Base-by-base conservation (phyloP, 2,888 invertebrate species). In the Drosophila kambysellisi region DNA sequence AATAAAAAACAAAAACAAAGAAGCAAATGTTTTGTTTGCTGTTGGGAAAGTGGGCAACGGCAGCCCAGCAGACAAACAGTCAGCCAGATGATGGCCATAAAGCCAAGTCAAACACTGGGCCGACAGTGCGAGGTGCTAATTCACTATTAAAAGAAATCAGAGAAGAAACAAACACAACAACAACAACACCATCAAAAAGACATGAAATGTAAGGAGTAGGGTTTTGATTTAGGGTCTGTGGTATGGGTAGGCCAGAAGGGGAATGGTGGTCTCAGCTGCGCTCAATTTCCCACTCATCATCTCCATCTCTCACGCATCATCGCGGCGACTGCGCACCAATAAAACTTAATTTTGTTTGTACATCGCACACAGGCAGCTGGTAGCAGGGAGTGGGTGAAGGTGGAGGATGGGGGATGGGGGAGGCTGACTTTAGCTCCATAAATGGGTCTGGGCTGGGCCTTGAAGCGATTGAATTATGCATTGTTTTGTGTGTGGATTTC, bases 311-410 rank as follows among this genome's bases (percentile, higher is more conserved):
- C 76, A 74, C 67, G 66, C 70, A 80, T 71, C 73, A 73, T 68
- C 67, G 57, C 63, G 51, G 43, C 60, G 61, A 76, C 67, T 73
- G 79, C 83, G 86, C 88, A 84, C 81, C 86, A 90, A 91, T 91
- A 90, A 90, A 90, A 89, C 83, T 86, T 90, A 90, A 90, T 90
- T 88, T 91, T 90, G 89, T 91, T 90, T 90, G 91, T 75, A 85
- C 85, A 90, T 81, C 73, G 35, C 61, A 68, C 12, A 62, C 37
- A 51, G 57, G 11, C 43, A 43, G 5, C 43, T 11, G 20, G 20
- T 20, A 20, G 20, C 43, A 20, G 35, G 12, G 3, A 56, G 32
- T 4, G n/a, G 39, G 4, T 39, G 15, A 30, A 12, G 20, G 0
- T 20, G 43, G 5, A n/a, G n/a, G n/a, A n/a, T n/a, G n/a, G 0